Base-by-base conservation (phyloP, 2,113 vertebrate genomes). In the Scytalopus superciliaris region DNA sequence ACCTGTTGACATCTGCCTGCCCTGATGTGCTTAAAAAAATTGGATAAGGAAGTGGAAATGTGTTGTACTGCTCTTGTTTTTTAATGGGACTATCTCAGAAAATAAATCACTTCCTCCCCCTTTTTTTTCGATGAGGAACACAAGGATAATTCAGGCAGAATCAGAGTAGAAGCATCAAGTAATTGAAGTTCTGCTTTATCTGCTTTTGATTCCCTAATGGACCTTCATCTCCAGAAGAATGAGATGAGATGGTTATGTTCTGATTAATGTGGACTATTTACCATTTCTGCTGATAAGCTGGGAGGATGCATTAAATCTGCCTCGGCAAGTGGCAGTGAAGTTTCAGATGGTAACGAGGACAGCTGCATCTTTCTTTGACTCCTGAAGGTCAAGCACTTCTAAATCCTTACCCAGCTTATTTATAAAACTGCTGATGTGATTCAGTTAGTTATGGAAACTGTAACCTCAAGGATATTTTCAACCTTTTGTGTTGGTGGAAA, bases 341-440 rank as follows among this genome's bases (percentile, higher is more conserved):
- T 95, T 90, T 94, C 82, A 93, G 28, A 53, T 31, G 42, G 81
- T 93, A 91, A 93, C 14, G 0, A 94, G 93, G 84, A 93, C 78
- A 96, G 79, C 90, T 84, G 84, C 83, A 47, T 94, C 88, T 92
- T 85, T 89, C 70, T 84, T 66, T 79, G 93, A 89, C 89, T 96
- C 44, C 39, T 95, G 90, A 97, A 97, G 94, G 97, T 97, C 95
- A 96, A 95, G 69, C 19, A n/a, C 89, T 96, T 94, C 83, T 95
- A 95, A 96, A 94, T 86, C 94, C 75, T 95, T 60, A 90, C 63
- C 39, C 55, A 69, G 84, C 52, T 97, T 96, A 96, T 94, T 44
- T 63, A 96, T 96, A 95, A 97, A 81, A 80, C 73, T 82, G 86
- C 83, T 94, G 88, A 93, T 93, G 86, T 82, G 88, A 77, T 93